These are phyloP conservation scores for Lathronympha strigana DNA, from an alignment of 2,888 invertebrate species.

Conservation along the genomic window DNA sequence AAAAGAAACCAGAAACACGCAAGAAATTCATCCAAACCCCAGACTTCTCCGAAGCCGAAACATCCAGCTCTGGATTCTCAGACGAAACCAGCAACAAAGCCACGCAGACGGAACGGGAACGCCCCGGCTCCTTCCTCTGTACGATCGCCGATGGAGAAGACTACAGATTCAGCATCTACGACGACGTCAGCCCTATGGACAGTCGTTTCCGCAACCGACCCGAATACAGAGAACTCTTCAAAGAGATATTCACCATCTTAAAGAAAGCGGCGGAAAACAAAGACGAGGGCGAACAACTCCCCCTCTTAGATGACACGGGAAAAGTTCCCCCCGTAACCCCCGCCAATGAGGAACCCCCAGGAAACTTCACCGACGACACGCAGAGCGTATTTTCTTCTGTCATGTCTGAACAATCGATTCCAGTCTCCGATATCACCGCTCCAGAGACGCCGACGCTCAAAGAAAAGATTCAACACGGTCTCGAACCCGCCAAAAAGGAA, in stretches of 20 bases:
- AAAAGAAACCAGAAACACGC: constrained; percentile 77
- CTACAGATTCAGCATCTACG: constrained; percentile 93
- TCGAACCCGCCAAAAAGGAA: constrained; percentile 63
- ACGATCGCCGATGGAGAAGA: constrained; percentile 94
- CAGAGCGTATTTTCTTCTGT: constrained; percentile 91
- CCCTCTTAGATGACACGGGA: constrained; percentile 87
- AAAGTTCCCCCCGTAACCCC: constrained; percentile 89
- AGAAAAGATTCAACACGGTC: constrained; percentile 66
- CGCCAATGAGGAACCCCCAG: constrained; percentile 86
- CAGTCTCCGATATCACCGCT: constrained; percentile 87
- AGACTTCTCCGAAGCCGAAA: constrained; percentile 94
- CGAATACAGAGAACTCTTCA: constrained; percentile 91
- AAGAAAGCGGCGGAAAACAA: constrained; percentile 93
- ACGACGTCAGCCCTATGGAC: constrained; percentile 90
- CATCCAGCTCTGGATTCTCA: constrained; percentile 92
- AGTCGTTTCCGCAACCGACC: constrained; percentile 92
- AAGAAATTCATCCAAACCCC: constrained; percentile 89
- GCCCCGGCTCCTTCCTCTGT: constrained; percentile 92
- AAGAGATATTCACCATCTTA: constrained; percentile 92
- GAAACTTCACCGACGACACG: constrained; percentile 88
- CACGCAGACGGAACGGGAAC: constrained; percentile 91
- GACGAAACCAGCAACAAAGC: constrained; percentile 93
- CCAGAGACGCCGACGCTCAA: constrained; percentile 82
- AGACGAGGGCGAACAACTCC: constrained; percentile 90
- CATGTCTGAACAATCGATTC: constrained; percentile 89